These are phyloP conservation scores for Sarotherodon lohbergeri DNA, from an alignment of 2,113 vertebrate species.

Conservation along the genomic window DNA sequence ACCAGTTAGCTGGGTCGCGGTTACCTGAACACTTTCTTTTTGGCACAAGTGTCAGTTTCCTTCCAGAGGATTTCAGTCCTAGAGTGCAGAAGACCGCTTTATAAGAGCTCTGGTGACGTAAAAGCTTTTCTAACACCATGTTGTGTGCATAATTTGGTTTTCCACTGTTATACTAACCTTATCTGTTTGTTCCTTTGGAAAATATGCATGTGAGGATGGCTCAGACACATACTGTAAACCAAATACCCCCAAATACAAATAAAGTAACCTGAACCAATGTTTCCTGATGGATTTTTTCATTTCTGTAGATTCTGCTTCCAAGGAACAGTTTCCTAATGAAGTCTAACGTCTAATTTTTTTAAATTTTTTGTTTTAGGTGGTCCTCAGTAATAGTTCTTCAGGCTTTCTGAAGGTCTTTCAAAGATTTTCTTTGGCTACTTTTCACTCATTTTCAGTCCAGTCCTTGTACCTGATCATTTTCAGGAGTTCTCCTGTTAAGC, in stretches of 20 bases:
- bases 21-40: neutral
- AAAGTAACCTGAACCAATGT: fast-evolving
- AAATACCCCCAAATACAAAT: fast-evolving
- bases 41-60: neutral
- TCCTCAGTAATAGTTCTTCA: neutral
- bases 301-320: neutral
- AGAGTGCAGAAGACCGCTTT: neutral
- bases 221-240: neutral
- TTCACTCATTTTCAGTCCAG: neutral
- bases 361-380: neutral
- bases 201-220: neutral
- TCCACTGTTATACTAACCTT: neutral
- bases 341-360: neutral
- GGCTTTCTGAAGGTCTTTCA: fast-evolving
- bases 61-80: neutral
- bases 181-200: neutral
- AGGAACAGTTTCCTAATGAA: neutral
- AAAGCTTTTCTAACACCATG: neutral
- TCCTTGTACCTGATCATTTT: neutral
- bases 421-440: neutral
- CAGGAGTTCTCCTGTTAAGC: neutral
- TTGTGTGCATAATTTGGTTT: neutral
- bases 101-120: neutral
- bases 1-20: neutral
- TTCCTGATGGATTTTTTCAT: neutral